phyloP scores from a whole-genome alignment of 2,113 vertebrate genomes.

The Nycticebus coucang region DNA sequence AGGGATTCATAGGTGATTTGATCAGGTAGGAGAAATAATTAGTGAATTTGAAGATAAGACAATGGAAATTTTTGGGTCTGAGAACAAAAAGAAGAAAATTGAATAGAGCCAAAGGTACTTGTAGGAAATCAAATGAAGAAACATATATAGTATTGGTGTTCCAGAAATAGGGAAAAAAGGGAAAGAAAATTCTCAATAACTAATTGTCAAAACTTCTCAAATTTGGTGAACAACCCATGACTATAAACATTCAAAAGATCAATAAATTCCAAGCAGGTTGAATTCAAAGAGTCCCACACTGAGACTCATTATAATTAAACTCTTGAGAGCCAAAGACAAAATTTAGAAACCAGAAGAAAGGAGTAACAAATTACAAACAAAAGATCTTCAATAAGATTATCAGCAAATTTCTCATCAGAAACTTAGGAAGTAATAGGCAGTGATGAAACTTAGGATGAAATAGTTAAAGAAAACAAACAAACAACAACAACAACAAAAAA shows the following conservation, averaged over 20 bases:
- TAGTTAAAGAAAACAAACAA: background rate
- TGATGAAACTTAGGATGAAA: no score
- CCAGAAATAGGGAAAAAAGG: background rate
- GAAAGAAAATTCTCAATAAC: background rate
- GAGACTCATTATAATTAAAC: no score
- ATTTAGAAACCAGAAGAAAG: background rate
- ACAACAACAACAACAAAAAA: background rate
- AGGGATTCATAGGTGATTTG: background rate
- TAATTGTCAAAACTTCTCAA: background rate
- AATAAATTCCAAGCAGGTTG: background rate
- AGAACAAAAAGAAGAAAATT: no score
- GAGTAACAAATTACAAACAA: background rate
- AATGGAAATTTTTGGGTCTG: no score
- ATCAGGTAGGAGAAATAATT: background rate
- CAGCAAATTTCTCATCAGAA: background rate
- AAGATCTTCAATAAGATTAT: background rate
- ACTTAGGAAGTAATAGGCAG: background rate
- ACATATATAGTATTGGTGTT: background rate
- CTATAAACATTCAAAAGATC: background rate
- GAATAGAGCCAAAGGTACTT: no score
- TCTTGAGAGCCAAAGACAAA: background rate
- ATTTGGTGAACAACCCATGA: background rate
- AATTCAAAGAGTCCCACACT: background rate
- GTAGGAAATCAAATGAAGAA: background rate
- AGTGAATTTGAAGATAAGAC: no score